Evolutionary conservation across 2,113 vertebrate genomes (phyloP).

Genomic region (Hyaena hyaena): DNA sequence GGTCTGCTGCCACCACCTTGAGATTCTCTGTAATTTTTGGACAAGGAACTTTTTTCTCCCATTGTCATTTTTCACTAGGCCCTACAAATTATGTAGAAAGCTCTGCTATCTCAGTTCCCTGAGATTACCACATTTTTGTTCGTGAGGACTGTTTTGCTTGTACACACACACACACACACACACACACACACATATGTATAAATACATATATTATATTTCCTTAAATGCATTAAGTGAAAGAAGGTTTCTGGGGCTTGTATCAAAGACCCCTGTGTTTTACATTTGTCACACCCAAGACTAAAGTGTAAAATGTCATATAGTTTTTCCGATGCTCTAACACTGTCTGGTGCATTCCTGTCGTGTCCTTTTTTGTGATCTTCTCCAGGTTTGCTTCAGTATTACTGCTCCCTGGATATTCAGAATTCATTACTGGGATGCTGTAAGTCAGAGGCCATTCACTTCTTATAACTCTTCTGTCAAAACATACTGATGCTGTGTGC

Average conservation of each 20-base stretch:
- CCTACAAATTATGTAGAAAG: background rate
- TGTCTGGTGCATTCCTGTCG: background rate
- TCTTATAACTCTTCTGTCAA: background rate
- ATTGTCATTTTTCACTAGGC: background rate
- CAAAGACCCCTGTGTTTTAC: background rate
- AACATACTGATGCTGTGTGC: background rate
- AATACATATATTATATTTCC: too few species aligned
- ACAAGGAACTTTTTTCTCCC: background rate
- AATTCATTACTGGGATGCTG: slow-evolving; percentile 17
- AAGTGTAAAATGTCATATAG: background rate
- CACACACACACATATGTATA: background rate
- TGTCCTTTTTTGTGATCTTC: background rate
- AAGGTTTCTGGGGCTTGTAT: background rate
- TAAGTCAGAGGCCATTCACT: slow-evolving; percentile 13
- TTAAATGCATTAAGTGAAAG: background rate
- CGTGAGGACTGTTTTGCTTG: background rate
- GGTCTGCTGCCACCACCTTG: background rate
- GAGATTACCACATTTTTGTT: background rate
- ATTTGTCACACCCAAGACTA: background rate
- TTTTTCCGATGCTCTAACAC: background rate
- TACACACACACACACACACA: background rate
- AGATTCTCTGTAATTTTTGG: background rate
- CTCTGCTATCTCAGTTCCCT: background rate
- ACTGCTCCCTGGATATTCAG: background rate
- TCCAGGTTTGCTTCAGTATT: background rate